Conservation (phyloP, 2,888 invertebrate genomes). For the Beris chalybata region DNA sequence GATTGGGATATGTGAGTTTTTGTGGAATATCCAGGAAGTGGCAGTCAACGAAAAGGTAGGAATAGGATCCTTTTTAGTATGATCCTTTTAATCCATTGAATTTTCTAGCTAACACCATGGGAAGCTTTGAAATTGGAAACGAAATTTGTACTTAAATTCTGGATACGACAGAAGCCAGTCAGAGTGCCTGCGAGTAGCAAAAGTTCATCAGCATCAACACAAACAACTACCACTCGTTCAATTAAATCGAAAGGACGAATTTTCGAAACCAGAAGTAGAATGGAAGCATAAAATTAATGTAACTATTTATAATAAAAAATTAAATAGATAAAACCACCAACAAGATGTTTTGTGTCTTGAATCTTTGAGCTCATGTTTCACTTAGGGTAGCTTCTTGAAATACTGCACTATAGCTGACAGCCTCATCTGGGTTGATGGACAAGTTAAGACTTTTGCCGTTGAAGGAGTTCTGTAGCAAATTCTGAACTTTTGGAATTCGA, state of each 20-base stretch:
- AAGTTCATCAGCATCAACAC: not conserved
- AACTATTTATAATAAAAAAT: no score
- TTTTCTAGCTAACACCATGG: slow-evolving; percentile 64
- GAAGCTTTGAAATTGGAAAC: slow-evolving; percentile 73
- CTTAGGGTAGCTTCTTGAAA: slow-evolving; percentile 96
- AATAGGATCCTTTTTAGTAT: not conserved
- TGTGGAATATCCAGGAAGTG: slow-evolving; percentile 75
- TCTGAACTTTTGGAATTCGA: slow-evolving; percentile 97
- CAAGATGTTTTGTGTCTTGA: no score
- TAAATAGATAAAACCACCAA: no score
- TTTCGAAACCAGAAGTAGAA: slow-evolving; percentile 9
- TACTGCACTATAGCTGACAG: slow-evolving; percentile 95
- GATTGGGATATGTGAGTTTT: slow-evolving; percentile 76
- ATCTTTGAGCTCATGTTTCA: no score
- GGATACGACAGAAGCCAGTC: slow-evolving; percentile 74
- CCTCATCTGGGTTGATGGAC: slow-evolving; percentile 98
- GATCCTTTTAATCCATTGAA: not conserved
- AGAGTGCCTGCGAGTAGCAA: slow-evolving; percentile 4
- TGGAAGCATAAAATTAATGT: no score
- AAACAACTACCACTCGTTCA: slow-evolving; percentile 13
- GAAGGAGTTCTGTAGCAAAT: slow-evolving; percentile 93
- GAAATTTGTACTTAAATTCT: slow-evolving; percentile 71
- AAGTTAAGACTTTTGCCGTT: slow-evolving; percentile 95
- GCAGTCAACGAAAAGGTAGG: slow-evolving; percentile 70
- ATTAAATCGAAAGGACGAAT: slow-evolving; percentile 18